Evolutionary conservation across 2,797 vertebrate genomes (phyloP).

Genomic region (Uromys caudimaculatus): DNA sequence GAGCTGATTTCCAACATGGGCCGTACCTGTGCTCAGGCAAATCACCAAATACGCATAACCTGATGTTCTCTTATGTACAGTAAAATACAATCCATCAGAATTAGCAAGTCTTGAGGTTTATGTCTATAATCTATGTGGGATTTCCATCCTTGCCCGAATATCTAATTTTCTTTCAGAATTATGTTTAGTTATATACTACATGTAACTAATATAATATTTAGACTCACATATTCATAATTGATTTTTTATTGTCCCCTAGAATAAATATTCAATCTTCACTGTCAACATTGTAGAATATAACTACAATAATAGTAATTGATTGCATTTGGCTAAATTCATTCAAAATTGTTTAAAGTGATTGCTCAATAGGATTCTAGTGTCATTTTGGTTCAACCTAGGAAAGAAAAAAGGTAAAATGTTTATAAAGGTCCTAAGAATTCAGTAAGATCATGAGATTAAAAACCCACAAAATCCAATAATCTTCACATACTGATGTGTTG

Average conservation of each 20-base stretch:
- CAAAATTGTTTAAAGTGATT: background rate
- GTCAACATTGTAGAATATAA: background rate
- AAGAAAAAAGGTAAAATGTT: background rate
- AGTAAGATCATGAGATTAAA: background rate
- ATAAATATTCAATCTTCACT: background rate
- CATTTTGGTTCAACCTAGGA: background rate
- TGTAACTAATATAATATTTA: background rate
- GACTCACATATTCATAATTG: background rate
- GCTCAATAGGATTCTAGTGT: background rate
- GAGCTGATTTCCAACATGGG: background rate
- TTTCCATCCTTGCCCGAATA: background rate
- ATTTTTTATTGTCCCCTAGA: background rate
- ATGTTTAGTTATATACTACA: background rate
- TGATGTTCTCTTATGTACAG: background rate
- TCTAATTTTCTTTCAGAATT: background rate
- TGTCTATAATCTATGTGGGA: background rate
- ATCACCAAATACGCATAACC: background rate
- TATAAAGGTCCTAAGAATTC: background rate
- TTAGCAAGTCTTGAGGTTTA: background rate
- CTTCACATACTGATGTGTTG: background rate
- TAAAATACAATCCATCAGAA: background rate
- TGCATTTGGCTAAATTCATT: background rate
- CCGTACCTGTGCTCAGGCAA: background rate
- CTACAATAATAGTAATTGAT: background rate
- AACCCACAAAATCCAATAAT: conserved; percentile 1